Percentiles rank a stretch among this genome's conserved stretches.
Conservation (phyloP, 2,797 vertebrate genomes). For the Microctenopoma steveboyesi region DNA sequence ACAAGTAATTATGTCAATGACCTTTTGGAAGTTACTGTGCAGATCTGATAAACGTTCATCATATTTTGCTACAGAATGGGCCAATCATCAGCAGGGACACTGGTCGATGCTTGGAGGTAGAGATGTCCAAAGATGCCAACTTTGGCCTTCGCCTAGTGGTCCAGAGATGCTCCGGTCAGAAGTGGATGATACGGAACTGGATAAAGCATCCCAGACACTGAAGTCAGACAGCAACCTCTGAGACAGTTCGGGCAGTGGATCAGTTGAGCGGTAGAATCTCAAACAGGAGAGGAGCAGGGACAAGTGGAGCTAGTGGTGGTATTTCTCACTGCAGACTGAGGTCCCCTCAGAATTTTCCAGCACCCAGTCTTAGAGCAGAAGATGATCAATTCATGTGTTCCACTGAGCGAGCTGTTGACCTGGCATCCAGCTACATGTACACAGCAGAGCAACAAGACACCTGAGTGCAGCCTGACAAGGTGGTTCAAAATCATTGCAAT, state of each 20-base stretch:
- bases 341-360: constrained; percentile 59
- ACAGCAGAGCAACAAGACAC: constrained; percentile 53
- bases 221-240: constrained; percentile 56
- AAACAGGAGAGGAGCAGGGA: constrained; percentile 40
- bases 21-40: neutral
- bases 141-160: constrained; percentile 95
- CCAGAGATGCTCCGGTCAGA: constrained; percentile 96
- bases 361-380: constrained; percentile 65
- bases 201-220: constrained; percentile 92
- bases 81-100: constrained; percentile 96
- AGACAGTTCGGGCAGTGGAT: constrained; percentile 42
- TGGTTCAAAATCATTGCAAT: constrained; percentile 28
- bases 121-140: constrained; percentile 97
- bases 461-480: constrained; percentile 32
- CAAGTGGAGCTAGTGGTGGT: constrained; percentile 38
- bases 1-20: neutral
- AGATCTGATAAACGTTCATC: neutral
- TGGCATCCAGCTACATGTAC: constrained; percentile 63
- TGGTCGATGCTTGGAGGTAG: constrained; percentile 95
- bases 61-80: constrained; percentile 84
- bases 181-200: constrained; percentile 99
- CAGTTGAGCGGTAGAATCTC: constrained; percentile 42
- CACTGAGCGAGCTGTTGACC: constrained; percentile 47
- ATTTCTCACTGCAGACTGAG: constrained; percentile 56
- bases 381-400: constrained; percentile 60